Evolutionary conservation across 2,888 invertebrate genomes (phyloP).

Genomic region (Rhamphomyia laevipes): DNA sequence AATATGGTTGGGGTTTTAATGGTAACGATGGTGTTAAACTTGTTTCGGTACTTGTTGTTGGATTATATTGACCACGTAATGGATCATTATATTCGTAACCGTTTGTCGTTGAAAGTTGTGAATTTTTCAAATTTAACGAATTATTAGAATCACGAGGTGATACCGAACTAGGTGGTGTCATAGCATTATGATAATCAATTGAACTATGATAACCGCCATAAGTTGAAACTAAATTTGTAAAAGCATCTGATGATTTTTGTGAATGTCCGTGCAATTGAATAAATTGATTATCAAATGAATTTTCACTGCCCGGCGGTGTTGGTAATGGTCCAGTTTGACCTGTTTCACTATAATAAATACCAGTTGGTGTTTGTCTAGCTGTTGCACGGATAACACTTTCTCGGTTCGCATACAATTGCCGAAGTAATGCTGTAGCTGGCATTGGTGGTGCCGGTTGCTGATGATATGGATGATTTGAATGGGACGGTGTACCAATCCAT

Average conservation of each 20-base stretch:
- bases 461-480: constrained; percentile 25
- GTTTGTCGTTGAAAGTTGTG: constrained; percentile 19
- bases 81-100: constrained; percentile 56
- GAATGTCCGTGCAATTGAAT: constrained; percentile 41
- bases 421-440: constrained; percentile 78
- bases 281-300: constrained; percentile 51
- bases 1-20: constrained; percentile 82
- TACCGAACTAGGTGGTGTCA: constrained; percentile 96
- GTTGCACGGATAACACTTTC: constrained; percentile 93
- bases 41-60: constrained; percentile 40
- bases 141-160: constrained; percentile 79
- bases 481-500: constrained; percentile 73
- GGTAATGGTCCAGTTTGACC: constrained; percentile 67
- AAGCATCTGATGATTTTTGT: constrained; percentile 45
- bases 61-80: constrained; percentile 37
- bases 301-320: constrained; percentile 83
- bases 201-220: constrained; percentile 49
- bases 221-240: constrained; percentile 46
- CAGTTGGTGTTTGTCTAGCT: constrained; percentile 39
- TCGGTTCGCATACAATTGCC: constrained; percentile 84
- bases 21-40: constrained; percentile 58
- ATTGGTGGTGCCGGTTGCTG: constrained; percentile 47
- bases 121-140: constrained; percentile 36
- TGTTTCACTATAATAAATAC: constrained; percentile 38
- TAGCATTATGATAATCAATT: constrained; percentile 81